Base-by-base conservation (phyloP, 2,797 vertebrate genomes). In the Gallirallus australis region DNA sequence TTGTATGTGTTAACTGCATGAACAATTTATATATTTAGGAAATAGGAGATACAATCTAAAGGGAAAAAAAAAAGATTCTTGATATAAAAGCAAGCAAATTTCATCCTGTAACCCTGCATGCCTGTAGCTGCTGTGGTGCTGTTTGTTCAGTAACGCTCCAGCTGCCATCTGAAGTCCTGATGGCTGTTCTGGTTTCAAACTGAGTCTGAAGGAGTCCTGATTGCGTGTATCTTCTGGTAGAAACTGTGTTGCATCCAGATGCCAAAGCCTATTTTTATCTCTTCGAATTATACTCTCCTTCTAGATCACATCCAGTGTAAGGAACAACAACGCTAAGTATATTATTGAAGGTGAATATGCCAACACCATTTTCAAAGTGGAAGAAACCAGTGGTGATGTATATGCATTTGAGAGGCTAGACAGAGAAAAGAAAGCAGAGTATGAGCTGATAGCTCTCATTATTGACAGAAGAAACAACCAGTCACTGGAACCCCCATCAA, bases 331-430 rank as follows among this genome's bases (percentile, higher is more conserved):
- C 0, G 97, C 98, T 14, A 98, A 96, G 69, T 98, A 98, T 37
- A 95, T 98, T 33, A 96, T 98, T 21, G 71, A 91, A 70, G 98
- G 98, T 2, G 97, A 98, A 5, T 97, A 82, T 3, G 98, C 95
- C 5, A 97, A 96, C 92, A 98, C 94, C 66, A 90, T 98, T 52
- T 98, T 98, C 89, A 76, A 82, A 87, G 98, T 98, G 20, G 31
- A 98, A 4, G 94, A 96, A 31, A 72, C 77, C 23, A 98, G 91
- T 0, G 98, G 98, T 18, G 97, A 98, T 0, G 97, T 98, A 12
- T 96, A 92, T 1, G 98, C 98, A 45, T 97, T 96, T 8, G 98
- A 98, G 94, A 97, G 97, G 77, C 91, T 98, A 35, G 98, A 98
- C 90, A 96, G 98, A 40, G 98, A 98, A 80, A 98, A 98, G 89